A percentile compares a stretch with the other conserved stretches of the same genome.
These are phyloP conservation scores for Hypocryptadius cinnamomeus DNA, from an alignment of 2,113 vertebrate species.

Conservation along the genomic window DNA sequence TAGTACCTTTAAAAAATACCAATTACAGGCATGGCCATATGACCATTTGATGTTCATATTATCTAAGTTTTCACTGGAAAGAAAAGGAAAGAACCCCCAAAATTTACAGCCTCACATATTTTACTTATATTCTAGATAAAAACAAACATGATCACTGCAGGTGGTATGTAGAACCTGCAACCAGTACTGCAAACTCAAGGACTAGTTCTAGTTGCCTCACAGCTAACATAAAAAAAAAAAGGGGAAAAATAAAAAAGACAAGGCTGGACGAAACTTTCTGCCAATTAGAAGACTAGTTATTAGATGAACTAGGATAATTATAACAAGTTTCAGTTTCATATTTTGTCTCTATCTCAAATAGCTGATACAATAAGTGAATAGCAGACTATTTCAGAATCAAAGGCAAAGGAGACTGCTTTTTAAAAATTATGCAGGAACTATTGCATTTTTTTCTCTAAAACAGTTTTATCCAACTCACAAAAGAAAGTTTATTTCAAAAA, in stretches of 20 bases:
- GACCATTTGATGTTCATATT: not conserved
- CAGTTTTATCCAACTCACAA: not conserved
- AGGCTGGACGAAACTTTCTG: not conserved
- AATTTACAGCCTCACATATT: not conserved
- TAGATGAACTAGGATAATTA: not conserved
- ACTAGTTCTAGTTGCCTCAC: not conserved
- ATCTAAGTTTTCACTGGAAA: not conserved
- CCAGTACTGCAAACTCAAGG: not conserved
- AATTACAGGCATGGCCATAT: not conserved
- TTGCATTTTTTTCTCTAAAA: fast-evolving
- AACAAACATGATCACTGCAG: not conserved
- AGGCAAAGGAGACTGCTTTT: not conserved
- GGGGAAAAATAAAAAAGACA: not conserved
- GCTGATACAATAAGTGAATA: not conserved
- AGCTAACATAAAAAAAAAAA: not conserved
- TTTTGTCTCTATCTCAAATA: not conserved
- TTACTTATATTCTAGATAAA: not conserved
- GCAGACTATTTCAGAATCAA: not conserved
- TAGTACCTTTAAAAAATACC: not conserved
- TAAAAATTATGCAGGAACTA: not conserved
- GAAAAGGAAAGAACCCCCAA: not conserved
- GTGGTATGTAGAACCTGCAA: not conserved
- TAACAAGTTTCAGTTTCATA: not conserved
- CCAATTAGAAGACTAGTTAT: not conserved
- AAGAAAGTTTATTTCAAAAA: not conserved